These are phyloP conservation scores for Caranx melampygus DNA, from an alignment of 2,113 vertebrate genomes.

Conservation along the genomic window DNA sequence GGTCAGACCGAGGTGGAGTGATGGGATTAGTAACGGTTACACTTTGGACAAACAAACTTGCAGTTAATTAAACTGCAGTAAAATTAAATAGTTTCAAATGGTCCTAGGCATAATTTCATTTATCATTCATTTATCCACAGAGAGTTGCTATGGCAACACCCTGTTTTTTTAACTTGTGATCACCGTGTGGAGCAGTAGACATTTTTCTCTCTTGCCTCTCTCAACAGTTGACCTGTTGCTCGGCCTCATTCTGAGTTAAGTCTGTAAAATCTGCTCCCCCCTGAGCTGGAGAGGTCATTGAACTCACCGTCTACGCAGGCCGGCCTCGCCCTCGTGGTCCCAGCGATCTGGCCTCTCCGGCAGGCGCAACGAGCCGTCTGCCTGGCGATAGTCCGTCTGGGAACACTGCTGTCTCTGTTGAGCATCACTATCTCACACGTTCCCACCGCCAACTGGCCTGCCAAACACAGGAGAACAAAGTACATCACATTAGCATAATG, in stretches of 20 bases:
- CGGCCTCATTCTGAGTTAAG: background rate
- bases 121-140: background rate
- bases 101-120: background rate
- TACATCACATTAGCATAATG: conserved; percentile 57
- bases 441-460: conserved; percentile 88
- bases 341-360: conserved; percentile 87
- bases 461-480: conserved; percentile 54
- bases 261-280: conserved; percentile 1
- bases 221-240: background rate
- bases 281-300: conserved; percentile 8
- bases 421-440: conserved; percentile 89
- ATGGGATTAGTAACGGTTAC: conserved; percentile 25
- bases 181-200: background rate
- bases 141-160: background rate
- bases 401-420: conserved; percentile 88
- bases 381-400: conserved; percentile 85
- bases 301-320: conserved; percentile 88
- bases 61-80: conserved; percentile 4
- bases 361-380: conserved; percentile 90
- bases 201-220: background rate
- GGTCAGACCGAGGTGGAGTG: background rate
- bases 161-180: background rate
- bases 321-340: conserved; percentile 86
- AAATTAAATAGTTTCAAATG: conserved; percentile 15
- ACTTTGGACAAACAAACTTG: background rate